Conservation (phyloP, 2,888 invertebrate genomes). For the Agrilus biguttatus region DNA sequence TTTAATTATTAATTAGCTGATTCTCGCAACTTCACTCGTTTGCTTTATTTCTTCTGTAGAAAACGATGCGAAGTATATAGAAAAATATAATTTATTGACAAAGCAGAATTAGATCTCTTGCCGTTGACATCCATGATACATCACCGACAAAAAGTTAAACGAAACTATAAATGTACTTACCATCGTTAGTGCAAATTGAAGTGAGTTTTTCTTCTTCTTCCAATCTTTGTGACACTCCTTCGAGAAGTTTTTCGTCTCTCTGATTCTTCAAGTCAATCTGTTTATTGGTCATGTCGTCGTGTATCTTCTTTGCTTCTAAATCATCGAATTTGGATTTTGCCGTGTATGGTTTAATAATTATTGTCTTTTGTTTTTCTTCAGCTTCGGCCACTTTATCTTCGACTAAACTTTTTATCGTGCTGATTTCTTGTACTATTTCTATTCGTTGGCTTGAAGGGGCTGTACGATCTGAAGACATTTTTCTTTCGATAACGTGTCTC, state of each 20-base stretch:
- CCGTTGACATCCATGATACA: too few relatives aligned
- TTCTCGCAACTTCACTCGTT: too few relatives aligned
- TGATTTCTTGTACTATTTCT: constrained; percentile 58
- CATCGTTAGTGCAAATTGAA: too few relatives aligned
- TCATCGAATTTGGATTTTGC: constrained; percentile 24
- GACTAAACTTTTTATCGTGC: constrained; percentile 43
- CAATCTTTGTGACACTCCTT: constrained; percentile 32
- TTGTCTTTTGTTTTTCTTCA: constrained; percentile 32
- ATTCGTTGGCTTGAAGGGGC: constrained; percentile 59
- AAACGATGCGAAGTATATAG: too few relatives aligned
- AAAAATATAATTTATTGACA: too few relatives aligned
- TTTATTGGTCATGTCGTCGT: constrained; percentile 31
- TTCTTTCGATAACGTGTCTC: constrained; percentile 60
- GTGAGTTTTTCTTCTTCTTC: constrained; percentile 14
- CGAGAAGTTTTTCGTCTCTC: constrained; percentile 30
- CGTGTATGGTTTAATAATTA: constrained; percentile 5
- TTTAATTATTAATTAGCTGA: too few relatives aligned
- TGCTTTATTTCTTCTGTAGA: too few relatives aligned
- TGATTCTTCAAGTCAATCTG: constrained; percentile 29
- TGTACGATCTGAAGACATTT: constrained; percentile 50
- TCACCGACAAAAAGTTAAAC: background rate
- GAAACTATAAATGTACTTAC: background rate
- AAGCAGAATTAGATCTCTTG: too few relatives aligned
- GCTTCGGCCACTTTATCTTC: constrained; percentile 40
- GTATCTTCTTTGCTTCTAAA: constrained; percentile 22